phyloP scores from a whole-genome alignment of 1,140 invertebrate genomes.

The Rhyacophila brunnea region DNA sequence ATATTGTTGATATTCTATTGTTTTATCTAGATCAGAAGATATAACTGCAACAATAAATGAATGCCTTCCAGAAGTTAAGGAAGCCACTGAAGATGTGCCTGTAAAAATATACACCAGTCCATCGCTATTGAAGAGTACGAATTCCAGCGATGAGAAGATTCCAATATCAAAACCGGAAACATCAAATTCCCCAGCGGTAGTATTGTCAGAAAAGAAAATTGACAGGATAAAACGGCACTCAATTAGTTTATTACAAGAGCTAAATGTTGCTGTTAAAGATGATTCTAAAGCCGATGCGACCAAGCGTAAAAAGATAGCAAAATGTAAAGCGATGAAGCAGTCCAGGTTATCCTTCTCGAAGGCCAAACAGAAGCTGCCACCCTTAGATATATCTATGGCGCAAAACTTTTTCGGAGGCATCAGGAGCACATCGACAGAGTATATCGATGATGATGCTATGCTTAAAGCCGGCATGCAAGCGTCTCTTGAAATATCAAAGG shows the following conservation, averaged over 20 bases:
- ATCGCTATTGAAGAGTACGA: too few species aligned
- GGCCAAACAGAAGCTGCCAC: slow-evolving; percentile 8
- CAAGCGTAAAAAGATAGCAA: slow-evolving; percentile 5
- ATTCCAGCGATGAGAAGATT: too few species aligned
- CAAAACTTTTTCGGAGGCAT: slow-evolving; percentile 24
- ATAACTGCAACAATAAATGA: too few species aligned
- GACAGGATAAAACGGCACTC: slow-evolving; percentile 4
- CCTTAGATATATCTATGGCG: slow-evolving; percentile 15
- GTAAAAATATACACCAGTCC: too few species aligned
- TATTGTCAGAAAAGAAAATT: background rate
- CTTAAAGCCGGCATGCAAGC: slow-evolving; percentile 12
- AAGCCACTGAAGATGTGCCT: too few species aligned
- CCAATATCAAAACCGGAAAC: too few species aligned
- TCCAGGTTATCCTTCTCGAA: slow-evolving; percentile 22
- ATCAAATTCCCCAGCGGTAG: too few species aligned
- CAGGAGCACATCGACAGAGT: slow-evolving; percentile 10
- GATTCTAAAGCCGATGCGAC: background rate
- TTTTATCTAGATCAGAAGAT: too few species aligned
- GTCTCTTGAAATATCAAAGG: background rate
- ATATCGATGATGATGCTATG: slow-evolving; percentile 12
- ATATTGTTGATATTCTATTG: too few species aligned
- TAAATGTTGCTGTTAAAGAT: background rate
- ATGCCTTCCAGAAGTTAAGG: too few species aligned
- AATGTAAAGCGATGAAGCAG: slow-evolving; percentile 27
- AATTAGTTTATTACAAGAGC: slow-evolving; percentile 10